Evolutionary conservation across 2,797 vertebrate species (phyloP), one percentile per base, ranked within the genome.

Genomic region (Phoebastria nigripes): DNA sequence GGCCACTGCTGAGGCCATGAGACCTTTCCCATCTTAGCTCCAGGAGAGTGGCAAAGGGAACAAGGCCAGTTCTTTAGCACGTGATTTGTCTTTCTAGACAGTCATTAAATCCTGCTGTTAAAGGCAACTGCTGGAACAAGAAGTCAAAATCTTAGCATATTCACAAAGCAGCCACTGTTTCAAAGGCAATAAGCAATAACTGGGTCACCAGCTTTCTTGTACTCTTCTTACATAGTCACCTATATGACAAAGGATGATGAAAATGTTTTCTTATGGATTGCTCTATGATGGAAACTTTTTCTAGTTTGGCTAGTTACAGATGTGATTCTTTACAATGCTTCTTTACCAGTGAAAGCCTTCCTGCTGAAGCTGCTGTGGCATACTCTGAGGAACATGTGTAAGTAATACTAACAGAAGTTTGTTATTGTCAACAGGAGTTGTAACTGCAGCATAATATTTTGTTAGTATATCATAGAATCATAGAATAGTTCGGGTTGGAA

Each of bases 361-460:
- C 8, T 0, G 0, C 1, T 71, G 52, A 78, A 86, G 19, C 5
- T 22, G 2, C 12, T 54, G 29, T 39, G 73, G 8, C n/a, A 12
- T 44, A 56, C 47, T 81, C 49, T 67, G 33, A 73, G 41, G 51
- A 88, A 71, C 5, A 7, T 0, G 0, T 10, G 8, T 41, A 18
- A 81, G 21, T 28, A 39, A 33, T 70, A 28, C 15, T 42, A 24
- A 29, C 12, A n/a, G 33, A 70, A 42, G 35, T 9, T 78, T 2
- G 1, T 61, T 72, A 12, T 6, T 56, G 35, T 54, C 47, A 65
- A 35, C 44, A 49, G 25, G 42, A 89, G 24, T 19, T 82, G 24
- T 73, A 42, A 46, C 31, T 85, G 25, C 29, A 77, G 28, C 9
- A 35, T 12, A 39, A n/a, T 0, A 0, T 72, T 84, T n/a, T 89